A percentile compares a stretch with the other conserved stretches of the same genome.
These are phyloP conservation scores for Hydrochoerus hydrochaeris DNA, from an alignment of 2,113 vertebrate genomes.

Conservation along the genomic window DNA sequence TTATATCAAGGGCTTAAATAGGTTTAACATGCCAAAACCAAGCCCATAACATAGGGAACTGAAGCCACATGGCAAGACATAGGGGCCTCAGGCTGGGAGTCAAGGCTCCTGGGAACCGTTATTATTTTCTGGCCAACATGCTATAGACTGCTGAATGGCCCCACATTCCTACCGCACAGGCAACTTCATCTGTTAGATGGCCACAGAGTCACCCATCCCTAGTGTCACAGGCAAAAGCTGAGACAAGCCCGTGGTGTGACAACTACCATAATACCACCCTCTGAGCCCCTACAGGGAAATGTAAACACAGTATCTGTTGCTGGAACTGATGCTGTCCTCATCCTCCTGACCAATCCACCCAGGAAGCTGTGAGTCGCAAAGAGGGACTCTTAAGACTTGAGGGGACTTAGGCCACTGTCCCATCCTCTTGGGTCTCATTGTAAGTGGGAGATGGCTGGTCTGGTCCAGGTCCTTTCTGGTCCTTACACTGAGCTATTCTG, in stretches of 20 bases:
- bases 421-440: background rate
- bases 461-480: background rate
- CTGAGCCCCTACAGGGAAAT: background rate
- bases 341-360: background rate
- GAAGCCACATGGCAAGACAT: background rate
- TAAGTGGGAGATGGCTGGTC: background rate
- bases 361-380: background rate
- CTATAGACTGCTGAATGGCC: accelerated
- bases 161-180: background rate
- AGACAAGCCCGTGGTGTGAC: background rate
- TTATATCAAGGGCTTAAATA: background rate
- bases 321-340: background rate
- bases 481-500: background rate
- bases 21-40: background rate
- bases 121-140: background rate
- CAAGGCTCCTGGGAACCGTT: background rate
- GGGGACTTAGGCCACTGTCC: background rate
- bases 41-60: background rate
- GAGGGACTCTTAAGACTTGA: background rate
- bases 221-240: background rate
- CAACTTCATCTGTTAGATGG: background rate
- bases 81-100: background rate
- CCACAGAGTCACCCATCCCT: background rate
- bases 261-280: background rate
- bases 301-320: background rate